phyloP scores from a whole-genome alignment of 2,113 vertebrate genomes.

The Brachyhypopomus occidentalis region DNA sequence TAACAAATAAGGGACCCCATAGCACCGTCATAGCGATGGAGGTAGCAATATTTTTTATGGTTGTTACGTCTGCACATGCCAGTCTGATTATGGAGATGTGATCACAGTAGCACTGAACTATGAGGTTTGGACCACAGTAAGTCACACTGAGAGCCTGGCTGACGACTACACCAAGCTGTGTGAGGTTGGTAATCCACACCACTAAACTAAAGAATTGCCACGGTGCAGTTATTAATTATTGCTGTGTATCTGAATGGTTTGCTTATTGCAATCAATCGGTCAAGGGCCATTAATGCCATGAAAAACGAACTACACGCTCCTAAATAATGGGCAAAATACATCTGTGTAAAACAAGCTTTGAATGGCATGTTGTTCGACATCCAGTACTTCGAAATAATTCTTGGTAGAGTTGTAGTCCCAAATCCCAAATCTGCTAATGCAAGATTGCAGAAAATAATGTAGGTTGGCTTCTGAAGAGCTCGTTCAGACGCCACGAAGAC shows the following conservation, averaged over 20 bases:
- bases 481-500: conserved; percentile 55
- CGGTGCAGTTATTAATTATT: conserved; percentile 61
- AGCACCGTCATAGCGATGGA: conserved; percentile 65
- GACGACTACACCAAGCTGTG: conserved; percentile 44
- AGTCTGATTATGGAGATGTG: conserved; percentile 57
- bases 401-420: conserved; percentile 62
- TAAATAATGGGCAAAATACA: conserved; percentile 70
- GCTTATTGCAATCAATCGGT: conserved; percentile 68
- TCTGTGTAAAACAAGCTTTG: conserved; percentile 64
- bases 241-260: conserved; percentile 63
- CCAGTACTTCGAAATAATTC: conserved; percentile 67
- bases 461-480: conserved; percentile 63
- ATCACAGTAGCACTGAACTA: conserved; percentile 69
- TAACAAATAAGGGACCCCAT: conserved; percentile 60
- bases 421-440: conserved; percentile 64
- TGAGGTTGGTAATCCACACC: conserved; percentile 58
- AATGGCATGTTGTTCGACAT: conserved; percentile 58
- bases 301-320: conserved; percentile 65
- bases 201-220: conserved; percentile 57
- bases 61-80: conserved; percentile 50
- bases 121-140: conserved; percentile 68
- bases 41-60: background rate
- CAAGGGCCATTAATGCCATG: conserved; percentile 68
- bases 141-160: conserved; percentile 41
- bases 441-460: conserved; percentile 58